A percentile compares a stretch with the other conserved stretches of the same genome.
Conservation (phyloP, 2,113 vertebrate species). For the Asarcornis scutulata region DNA sequence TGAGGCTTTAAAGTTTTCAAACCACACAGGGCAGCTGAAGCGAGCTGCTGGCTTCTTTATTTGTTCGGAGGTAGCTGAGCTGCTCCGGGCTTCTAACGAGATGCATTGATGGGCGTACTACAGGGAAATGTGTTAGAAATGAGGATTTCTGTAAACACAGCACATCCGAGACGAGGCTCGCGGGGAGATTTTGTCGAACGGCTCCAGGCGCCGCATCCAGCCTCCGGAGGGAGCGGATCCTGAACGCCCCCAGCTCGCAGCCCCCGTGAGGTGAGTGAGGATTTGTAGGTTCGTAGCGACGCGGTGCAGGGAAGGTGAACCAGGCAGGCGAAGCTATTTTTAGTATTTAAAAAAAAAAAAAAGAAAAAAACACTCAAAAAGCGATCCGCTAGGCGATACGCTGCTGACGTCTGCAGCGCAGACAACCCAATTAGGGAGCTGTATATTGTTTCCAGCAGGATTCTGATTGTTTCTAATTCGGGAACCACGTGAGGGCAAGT, state of each 20-base stretch:
- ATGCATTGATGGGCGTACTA: not conserved
- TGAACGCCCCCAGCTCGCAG: not conserved
- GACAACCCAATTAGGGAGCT: slow-evolving; percentile 56
- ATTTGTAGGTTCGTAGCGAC: slow-evolving; percentile 30
- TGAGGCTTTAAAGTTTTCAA: not conserved
- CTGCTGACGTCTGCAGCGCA: slow-evolving; percentile 47
- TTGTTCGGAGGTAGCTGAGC: not conserved
- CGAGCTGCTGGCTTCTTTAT: not conserved
- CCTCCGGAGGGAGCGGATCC: not conserved
- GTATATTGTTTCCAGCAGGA: slow-evolving; percentile 57
- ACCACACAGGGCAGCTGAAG: not conserved
- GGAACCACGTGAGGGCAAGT: slow-evolving; percentile 30
- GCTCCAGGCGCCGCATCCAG: not conserved
- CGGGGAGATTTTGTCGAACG: not conserved
- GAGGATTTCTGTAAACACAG: not conserved
- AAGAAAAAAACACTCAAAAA: slow-evolving; percentile 9
- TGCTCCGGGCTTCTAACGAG: not conserved
- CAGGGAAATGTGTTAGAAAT: not conserved
- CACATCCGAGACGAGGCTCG: not conserved
- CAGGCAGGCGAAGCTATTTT: slow-evolving; percentile 48
- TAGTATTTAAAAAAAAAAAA: not conserved
- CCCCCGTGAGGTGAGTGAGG: not conserved
- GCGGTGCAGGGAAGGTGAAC: slow-evolving; percentile 59
- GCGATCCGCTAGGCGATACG: slow-evolving; percentile 25
- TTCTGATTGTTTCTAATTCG: slow-evolving; percentile 62